phyloP scores from a whole-genome alignment of 2,888 invertebrate genomes.

The Deilephila elpenor region DNA sequence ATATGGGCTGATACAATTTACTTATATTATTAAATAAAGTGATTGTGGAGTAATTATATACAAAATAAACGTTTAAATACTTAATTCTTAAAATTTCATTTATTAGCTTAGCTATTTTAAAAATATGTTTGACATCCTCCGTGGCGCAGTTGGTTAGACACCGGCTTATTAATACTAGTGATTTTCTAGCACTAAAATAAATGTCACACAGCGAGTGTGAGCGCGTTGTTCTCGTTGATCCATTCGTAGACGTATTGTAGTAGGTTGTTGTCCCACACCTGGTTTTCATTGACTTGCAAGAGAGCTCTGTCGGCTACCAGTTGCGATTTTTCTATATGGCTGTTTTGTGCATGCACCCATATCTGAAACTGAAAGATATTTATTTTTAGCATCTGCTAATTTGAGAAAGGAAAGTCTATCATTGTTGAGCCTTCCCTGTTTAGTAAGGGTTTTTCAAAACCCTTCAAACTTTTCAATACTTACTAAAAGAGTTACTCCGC shows the following conservation, averaged over 20 bases:
- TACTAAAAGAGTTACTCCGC: neutral
- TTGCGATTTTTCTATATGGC: slow-evolving; percentile 59
- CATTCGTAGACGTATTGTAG: slow-evolving; percentile 67
- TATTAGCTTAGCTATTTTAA: no score
- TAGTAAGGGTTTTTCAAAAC: no score
- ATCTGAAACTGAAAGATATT: slow-evolving; percentile 55
- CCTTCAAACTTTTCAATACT: no score
- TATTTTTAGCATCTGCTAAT: no score
- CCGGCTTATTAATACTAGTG: slow-evolving; percentile 60
- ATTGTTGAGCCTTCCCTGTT: no score
- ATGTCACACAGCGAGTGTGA: slow-evolving; percentile 58
- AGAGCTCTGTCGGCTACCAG: slow-evolving; percentile 47
- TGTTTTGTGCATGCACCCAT: slow-evolving; percentile 60
- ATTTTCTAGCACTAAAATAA: slow-evolving; percentile 53
- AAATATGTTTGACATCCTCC: no score
- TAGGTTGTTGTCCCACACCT: slow-evolving; percentile 51
- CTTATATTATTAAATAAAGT: slow-evolving; percentile 7
- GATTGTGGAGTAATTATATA: slow-evolving; percentile 32
- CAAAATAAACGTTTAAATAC: neutral
- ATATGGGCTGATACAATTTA: no score
- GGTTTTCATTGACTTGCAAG: slow-evolving; percentile 49
- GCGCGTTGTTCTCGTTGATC: slow-evolving; percentile 74
- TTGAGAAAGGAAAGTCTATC: no score
- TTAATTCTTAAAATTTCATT: no score
- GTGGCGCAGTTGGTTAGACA: slow-evolving; percentile 5